A percentile compares a stretch with the other conserved stretches of the same genome.
Conservation (phyloP, 2,113 vertebrate genomes). For the Indri indri region DNA sequence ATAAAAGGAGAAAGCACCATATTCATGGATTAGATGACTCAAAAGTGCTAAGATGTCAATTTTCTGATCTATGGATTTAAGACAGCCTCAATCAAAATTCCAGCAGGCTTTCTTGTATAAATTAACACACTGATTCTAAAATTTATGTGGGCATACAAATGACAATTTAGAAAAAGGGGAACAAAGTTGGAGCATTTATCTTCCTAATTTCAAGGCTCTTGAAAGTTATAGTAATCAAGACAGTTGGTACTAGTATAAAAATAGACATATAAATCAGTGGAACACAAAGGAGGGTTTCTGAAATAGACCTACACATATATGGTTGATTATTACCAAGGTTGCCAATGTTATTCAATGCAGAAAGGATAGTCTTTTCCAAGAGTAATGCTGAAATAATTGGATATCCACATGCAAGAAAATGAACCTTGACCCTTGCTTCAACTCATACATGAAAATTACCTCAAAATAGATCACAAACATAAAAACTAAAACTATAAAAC, state of each 20-base stretch:
- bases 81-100: neutral
- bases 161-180: neutral
- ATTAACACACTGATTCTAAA: neutral
- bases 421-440: neutral
- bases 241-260: neutral
- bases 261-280: neutral
- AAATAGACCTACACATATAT: neutral
- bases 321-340: neutral
- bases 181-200: neutral
- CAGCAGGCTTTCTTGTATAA: neutral
- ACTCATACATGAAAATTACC: neutral
- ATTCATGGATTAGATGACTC: neutral
- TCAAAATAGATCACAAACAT: neutral
- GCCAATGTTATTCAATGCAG: neutral
- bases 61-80: neutral
- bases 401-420: neutral
- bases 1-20: neutral
- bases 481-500: neutral
- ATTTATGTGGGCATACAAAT: neutral
- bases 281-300: constrained; percentile 11
- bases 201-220: neutral
- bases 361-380: neutral
- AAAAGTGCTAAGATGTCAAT: neutral
- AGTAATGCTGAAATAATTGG: neutral
- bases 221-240: neutral